Evolutionary conservation across 2,888 invertebrate species (phyloP), one percentile per base, ranked within the genome.

Genomic region (Odontothrips loti): DNA sequence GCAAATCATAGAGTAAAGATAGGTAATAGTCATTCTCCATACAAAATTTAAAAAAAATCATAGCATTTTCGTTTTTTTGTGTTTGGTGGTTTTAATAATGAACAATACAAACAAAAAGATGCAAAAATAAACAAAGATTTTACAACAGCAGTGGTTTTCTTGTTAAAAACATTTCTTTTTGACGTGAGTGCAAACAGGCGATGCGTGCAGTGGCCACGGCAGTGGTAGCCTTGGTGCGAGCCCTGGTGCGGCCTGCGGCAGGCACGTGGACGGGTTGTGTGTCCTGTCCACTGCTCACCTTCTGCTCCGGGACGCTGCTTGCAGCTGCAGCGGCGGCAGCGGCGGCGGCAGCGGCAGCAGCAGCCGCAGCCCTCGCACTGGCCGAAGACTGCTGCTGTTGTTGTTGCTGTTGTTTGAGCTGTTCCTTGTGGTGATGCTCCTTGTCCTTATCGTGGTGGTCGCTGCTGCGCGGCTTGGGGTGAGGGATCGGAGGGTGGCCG

Each of bases 321-420:
- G 80, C 82, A 81, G 84, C 81, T 81, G 82, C 82, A 80, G 48
- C 80, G 82, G 82, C 27, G 63, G 82, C 75, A 51, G 79, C 80
- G 20, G 81, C 51, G 51, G 81, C 63, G 68, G 78, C 51, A n/a
- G 82, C 79, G 83, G 82, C 82, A 80, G 79, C 80, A 79, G 83
- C 81, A 47, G 58, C 23, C 81, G 82, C 81, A 81, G 83, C 84
- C 34, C 34, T 43, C 3, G 34, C 34, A 6, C 34, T 43, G 6
- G 34, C 83, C 83, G 84, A 84, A 83, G 84, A 83, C 84, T 82
- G 84, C 84, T 75, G 27, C 34, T 47, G 34, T 48, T 15, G 43
- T 11, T n/a, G 75, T 0, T 68, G 20, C 80, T 48, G 58, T 75
- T 79, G 48, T 68, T n/a, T 47, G 47, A 0, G 29, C 34, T 43